phyloP scores from a whole-genome alignment of 2,888 invertebrate species.

The Aleiodes alternator region DNA sequence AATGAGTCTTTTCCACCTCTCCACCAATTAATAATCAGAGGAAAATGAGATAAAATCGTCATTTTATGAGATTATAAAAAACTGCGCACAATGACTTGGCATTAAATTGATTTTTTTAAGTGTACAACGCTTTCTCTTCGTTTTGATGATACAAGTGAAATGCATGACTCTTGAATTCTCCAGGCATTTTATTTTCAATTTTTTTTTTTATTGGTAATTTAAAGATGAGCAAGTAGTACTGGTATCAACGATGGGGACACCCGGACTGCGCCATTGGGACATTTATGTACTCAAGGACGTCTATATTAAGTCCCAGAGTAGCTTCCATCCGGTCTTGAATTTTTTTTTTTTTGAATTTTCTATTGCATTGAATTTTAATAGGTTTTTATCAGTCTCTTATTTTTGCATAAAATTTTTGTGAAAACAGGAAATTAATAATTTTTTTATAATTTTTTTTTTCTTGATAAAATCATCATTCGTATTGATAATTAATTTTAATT shows the following conservation, averaged over 20 bases:
- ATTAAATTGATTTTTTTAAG: slow-evolving; percentile 1
- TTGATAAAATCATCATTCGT: no score
- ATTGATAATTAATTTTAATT: no score
- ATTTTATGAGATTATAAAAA: neutral
- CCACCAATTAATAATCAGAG: no score
- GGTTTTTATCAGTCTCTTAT: slow-evolving; percentile 9
- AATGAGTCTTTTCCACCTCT: no score
- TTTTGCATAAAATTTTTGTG: neutral
- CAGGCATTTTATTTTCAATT: no score
- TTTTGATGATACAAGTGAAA: neutral
- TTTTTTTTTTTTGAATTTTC: neutral
- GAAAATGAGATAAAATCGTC: no score
- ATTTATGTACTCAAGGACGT: slow-evolving; percentile 40
- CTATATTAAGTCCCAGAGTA: slow-evolving; percentile 41
- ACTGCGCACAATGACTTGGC: neutral
- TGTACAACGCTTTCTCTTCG: slow-evolving; percentile 8
- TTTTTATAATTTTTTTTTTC: no score
- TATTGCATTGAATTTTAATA: neutral
- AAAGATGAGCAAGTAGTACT: neutral
- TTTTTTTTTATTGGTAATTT: neutral
- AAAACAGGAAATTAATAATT: neutral
- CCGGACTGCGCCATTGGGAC: slow-evolving; percentile 17
- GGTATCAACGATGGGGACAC: slow-evolving; percentile 21
- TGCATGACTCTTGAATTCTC: slow-evolving; percentile 1
- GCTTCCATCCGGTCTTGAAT: slow-evolving; percentile 39